phyloP scores from a whole-genome alignment of 2,797 vertebrate genomes.

The Syncerus caffer region DNA sequence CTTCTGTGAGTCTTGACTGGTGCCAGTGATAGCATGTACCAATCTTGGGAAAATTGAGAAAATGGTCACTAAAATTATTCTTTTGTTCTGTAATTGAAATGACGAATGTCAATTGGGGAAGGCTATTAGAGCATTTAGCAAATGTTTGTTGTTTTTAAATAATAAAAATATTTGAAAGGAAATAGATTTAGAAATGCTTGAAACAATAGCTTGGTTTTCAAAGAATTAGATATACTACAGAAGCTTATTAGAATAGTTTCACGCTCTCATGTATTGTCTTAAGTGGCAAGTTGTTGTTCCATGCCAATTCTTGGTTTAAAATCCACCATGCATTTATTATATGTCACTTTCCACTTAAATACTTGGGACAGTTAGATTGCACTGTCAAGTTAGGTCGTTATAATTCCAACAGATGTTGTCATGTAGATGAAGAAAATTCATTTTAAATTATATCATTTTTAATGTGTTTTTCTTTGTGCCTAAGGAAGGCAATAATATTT shows the following conservation, averaged over 20 bases:
- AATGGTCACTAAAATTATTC: neutral
- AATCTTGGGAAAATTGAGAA: neutral
- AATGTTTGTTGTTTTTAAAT: neutral
- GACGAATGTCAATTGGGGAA: neutral
- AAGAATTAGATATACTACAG: constrained; percentile 53
- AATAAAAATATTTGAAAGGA: constrained; percentile 43
- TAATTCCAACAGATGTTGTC: constrained; percentile 53
- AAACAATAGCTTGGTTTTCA: constrained; percentile 38
- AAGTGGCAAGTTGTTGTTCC: constrained; percentile 53
- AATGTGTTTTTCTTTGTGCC: constrained; percentile 11
- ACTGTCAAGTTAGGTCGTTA: constrained; percentile 57
- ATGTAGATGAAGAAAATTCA: constrained; percentile 39
- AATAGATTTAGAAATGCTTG: neutral
- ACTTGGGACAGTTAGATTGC: constrained; percentile 56
- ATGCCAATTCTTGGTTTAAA: constrained; percentile 58
- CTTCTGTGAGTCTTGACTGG: neutral
- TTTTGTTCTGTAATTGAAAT: neutral
- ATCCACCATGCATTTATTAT: constrained; percentile 6
- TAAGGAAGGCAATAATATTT: neutral
- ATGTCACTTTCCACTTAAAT: constrained; percentile 62
- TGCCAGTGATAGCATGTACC: neutral
- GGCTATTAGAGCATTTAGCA: neutral
- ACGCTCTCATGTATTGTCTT: constrained; percentile 46
- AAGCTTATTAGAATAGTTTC: constrained; percentile 47
- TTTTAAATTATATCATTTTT: constrained; percentile 37